These are phyloP conservation scores for Dendroctonus valens DNA, from an alignment of 1,140 invertebrate genomes.

Conservation along the genomic window DNA sequence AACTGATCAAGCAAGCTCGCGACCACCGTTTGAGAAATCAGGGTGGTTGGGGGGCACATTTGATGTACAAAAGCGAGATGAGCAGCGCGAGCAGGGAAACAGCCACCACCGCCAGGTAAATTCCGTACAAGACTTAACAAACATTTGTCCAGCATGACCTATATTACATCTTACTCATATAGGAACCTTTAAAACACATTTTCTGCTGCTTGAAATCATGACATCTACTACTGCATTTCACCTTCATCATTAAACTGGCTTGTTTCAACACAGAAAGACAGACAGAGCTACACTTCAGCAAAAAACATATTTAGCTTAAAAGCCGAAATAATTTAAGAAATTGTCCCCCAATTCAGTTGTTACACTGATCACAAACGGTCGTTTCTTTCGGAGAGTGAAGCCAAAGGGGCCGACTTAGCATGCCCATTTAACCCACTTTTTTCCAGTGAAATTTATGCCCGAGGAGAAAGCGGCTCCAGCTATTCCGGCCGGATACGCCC, in stretches of 20 bases:
- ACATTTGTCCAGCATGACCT: slow-evolving; percentile 23
- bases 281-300: slow-evolving; percentile 17
- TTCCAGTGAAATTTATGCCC: slow-evolving; percentile 48
- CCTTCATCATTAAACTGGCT: slow-evolving; percentile 19
- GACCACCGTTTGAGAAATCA: too few species aligned
- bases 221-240: slow-evolving; percentile 17
- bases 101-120: not conserved
- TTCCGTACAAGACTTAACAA: not conserved
- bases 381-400: not conserved
- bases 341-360: too few species aligned
- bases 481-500: slow-evolving; percentile 7
- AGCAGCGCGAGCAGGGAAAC: too few species aligned
- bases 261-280: slow-evolving; percentile 31
- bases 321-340: too few species aligned
- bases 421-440: slow-evolving; percentile 5
- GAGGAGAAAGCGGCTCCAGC: slow-evolving; percentile 33
- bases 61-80: too few species aligned
- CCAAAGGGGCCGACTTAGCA: not conserved
- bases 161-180: slow-evolving; percentile 5
- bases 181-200: slow-evolving; percentile 1
- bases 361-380: too few species aligned
- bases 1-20: too few species aligned
- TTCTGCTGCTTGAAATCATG: slow-evolving; percentile 20
- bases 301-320: not conserved
- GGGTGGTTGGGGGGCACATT: too few species aligned